These are phyloP conservation scores for Griposia aprilina DNA, from an alignment of 2,888 invertebrate species.

Conservation along the genomic window DNA sequence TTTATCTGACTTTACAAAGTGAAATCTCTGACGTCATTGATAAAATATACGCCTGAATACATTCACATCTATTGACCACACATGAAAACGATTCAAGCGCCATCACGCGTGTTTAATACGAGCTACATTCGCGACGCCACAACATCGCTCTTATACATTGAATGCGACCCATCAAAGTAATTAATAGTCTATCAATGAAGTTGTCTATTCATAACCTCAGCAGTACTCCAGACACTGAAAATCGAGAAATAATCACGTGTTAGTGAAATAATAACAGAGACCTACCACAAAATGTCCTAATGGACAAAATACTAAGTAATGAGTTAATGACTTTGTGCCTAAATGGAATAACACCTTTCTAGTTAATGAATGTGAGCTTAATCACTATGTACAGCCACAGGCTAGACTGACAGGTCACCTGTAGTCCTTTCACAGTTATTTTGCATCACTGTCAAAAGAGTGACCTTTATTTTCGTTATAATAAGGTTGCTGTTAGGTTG, in stretches of 20 bases:
- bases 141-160: not conserved
- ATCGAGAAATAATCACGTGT: conserved; percentile 24
- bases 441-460: not conserved
- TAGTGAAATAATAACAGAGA: not conserved
- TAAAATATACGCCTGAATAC: not conserved
- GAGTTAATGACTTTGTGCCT: not conserved
- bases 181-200: conserved; percentile 43
- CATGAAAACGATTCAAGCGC: conserved; percentile 14
- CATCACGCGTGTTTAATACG: conserved; percentile 1
- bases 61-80: not conserved
- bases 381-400: not conserved
- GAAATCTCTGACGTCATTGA: not conserved
- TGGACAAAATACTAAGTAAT: conserved; percentile 16
- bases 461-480: too few species aligned
- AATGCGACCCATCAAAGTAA: conserved; percentile 35
- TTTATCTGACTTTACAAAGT: not conserved
- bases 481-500: too few species aligned
- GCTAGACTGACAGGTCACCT: conserved; percentile 7
- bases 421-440: not conserved
- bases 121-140: not conserved
- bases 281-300: not conserved
- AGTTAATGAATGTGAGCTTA: conserved; percentile 31
- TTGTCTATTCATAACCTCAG: conserved; percentile 20
- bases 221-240: not conserved
- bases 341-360: conserved; percentile 27